phyloP scores from a whole-genome alignment of 2,113 vertebrate species.

The Falco punctatus region DNA sequence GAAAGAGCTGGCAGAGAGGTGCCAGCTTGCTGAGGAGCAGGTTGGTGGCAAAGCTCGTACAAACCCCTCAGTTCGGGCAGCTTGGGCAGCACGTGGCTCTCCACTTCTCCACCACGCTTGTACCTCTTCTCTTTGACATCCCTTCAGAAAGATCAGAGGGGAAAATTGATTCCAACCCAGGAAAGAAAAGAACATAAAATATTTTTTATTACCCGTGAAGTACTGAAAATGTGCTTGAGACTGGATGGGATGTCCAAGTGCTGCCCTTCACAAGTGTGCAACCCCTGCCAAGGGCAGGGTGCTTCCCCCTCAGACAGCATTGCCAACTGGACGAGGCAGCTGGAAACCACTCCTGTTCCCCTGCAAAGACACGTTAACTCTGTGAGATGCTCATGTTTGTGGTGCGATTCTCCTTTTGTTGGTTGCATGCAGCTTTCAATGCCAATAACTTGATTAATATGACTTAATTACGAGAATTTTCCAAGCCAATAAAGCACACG shows the following conservation, averaged over 20 bases:
- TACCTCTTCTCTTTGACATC: neutral
- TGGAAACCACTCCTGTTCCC: neutral
- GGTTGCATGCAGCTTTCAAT: neutral
- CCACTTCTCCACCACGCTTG: fast-evolving
- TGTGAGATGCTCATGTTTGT: neutral
- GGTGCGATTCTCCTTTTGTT: neutral
- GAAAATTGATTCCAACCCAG: neutral
- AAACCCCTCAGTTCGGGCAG: neutral
- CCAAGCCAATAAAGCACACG: neutral
- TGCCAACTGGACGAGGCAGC: neutral
- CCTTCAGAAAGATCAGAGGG: neutral
- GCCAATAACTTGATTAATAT: neutral
- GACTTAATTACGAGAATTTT: neutral
- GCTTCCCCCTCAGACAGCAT: neutral
- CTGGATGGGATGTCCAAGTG: neutral
- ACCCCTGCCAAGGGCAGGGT: neutral
- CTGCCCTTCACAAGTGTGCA: neutral
- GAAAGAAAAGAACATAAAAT: neutral
- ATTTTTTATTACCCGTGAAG: neutral
- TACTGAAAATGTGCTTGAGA: neutral
- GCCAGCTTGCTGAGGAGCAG: neutral
- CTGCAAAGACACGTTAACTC: neutral
- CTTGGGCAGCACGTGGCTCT: neutral
- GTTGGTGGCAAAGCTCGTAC: neutral
- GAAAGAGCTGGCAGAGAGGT: neutral